A percentile compares a stretch with the other conserved stretches of the same genome.
Evolutionary conservation across 2,113 vertebrate genomes (phyloP).

Genomic region (Fregata magnificens): DNA sequence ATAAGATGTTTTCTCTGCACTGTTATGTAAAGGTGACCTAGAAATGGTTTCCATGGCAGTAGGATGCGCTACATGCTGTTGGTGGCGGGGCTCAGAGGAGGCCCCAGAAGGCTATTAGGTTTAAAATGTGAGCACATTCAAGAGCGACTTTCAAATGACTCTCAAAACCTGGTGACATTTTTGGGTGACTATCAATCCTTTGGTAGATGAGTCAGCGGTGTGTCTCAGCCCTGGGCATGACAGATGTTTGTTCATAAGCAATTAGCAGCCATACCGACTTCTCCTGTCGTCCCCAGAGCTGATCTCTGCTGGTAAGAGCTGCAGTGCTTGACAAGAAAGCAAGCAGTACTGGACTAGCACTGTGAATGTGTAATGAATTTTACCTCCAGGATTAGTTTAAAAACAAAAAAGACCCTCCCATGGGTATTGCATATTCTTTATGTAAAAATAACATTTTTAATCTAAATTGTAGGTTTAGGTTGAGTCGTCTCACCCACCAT

Average conservation of each 20-base stretch:
- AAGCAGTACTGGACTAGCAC: background rate
- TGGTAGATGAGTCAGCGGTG: background rate
- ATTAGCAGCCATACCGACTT: background rate
- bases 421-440: background rate
- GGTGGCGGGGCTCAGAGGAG: background rate
- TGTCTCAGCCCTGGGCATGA: background rate
- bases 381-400: background rate
- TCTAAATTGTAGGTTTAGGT: background rate
- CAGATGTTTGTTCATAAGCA: background rate
- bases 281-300: background rate
- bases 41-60: background rate
- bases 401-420: background rate
- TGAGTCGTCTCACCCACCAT: background rate
- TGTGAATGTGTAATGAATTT: background rate
- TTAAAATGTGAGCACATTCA: background rate
- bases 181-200: background rate
- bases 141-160: background rate
- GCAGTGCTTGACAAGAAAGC: background rate
- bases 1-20: background rate
- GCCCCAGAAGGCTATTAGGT: background rate
- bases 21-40: background rate
- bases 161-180: background rate
- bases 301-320: background rate
- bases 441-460: background rate
- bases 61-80: background rate